phyloP scores from a whole-genome alignment of 2,113 vertebrate genomes.

The Daphoenositta chrysoptera region DNA sequence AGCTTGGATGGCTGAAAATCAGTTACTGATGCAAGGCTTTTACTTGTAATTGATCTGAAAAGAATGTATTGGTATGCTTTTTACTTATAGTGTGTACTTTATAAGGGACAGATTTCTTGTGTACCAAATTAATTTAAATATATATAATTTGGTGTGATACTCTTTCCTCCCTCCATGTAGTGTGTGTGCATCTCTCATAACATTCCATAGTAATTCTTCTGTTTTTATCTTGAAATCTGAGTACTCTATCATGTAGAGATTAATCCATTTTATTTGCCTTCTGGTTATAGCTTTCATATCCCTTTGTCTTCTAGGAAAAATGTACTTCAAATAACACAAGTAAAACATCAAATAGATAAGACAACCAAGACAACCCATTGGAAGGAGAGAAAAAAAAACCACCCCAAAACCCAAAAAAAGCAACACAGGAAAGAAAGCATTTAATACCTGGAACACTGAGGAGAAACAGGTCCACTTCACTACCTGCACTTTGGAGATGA shows the following conservation, averaged over 20 bases:
- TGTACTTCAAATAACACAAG: background rate
- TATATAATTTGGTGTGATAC: background rate
- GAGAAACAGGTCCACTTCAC: background rate
- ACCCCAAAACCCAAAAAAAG: background rate
- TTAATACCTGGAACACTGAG: background rate
- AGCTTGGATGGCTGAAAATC: background rate
- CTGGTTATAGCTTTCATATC: background rate
- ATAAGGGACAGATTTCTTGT: background rate
- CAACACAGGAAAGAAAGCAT: background rate
- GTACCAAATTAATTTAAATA: background rate
- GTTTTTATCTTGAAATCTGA: slow-evolving; percentile 11
- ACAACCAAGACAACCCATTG: background rate
- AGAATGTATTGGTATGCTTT: background rate
- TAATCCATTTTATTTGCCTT: slow-evolving; percentile 5
- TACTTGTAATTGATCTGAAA: background rate
- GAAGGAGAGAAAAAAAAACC: background rate
- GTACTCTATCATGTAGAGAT: background rate
- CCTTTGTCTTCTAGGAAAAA: background rate
- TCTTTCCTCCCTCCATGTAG: background rate
- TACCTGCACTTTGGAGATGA: background rate
- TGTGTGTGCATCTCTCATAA: background rate
- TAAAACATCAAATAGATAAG: background rate
- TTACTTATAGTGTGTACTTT: background rate
- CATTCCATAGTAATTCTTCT: background rate
- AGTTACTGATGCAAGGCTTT: background rate